Evolutionary conservation across 2,888 invertebrate genomes (phyloP), one percentile per base, ranked within the genome.

Genomic region (Metellina segmentata): DNA sequence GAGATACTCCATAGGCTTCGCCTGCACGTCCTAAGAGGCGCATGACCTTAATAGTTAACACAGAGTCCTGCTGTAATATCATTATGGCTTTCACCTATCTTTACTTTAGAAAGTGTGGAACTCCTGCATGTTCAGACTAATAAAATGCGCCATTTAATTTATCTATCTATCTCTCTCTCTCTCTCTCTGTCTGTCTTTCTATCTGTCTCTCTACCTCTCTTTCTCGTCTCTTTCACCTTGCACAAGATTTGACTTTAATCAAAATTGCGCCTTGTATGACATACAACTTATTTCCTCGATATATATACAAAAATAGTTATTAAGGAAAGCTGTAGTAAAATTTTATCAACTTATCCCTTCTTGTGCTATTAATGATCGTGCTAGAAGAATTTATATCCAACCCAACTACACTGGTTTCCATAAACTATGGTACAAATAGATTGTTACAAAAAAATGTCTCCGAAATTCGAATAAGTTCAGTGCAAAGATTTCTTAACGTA

Each of bases 21-120:
- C 81, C 16, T 81, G 81, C 74, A 81, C 81, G 34, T 81, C 74
- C 71, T 85, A 85, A n/a, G 72, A 81, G 81, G 78, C 74, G 88
- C 88, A 88, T 88, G 88, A 74, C 16, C 69, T 51, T 48, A 49
- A 19, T 71, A 70, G 48, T 49, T n/a, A 81, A 79, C 9, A 20
- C 48, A 77, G 9, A 7, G 49, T 7, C 49, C 51, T 51, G 48
- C 71, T 49, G 52, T n/a, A 71, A 70, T 16, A 71, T 48, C 34
- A 7, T 49, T 49, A 82, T 51, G 70, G 49, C 49, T 70, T 82
- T 49, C 71, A 34, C 49, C 70, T 71, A 51, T 71, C 71, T 48
- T 71, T 51, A 70, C n/a, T 51, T 82, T 51, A 71, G 53, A 85
- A 53, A 53, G 53, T 74, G 74, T 85, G 51, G 51, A 83, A 74